Conservation (phyloP, 2,888 invertebrate genomes). For the Synergus umbraculus region DNA sequence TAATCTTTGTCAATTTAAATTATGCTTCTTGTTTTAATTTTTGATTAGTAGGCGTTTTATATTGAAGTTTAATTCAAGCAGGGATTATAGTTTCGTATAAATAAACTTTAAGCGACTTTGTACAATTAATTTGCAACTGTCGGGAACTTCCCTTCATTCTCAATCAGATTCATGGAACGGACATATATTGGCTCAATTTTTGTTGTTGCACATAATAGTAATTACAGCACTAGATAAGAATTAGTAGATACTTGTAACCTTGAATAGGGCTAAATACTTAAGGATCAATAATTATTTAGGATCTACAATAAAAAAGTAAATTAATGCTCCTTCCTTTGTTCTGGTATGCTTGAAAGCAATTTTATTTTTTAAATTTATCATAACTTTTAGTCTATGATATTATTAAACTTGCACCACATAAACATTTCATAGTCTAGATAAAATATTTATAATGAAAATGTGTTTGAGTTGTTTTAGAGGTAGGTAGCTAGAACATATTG, state of each 20-base stretch:
- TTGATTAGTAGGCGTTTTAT: too few species aligned
- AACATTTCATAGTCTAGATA: neutral
- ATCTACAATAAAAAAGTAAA: neutral
- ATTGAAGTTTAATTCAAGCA: neutral
- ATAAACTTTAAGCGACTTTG: conserved; percentile 27
- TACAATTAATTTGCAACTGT: conserved; percentile 30
- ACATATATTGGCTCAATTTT: conserved; percentile 11
- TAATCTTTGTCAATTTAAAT: too few species aligned
- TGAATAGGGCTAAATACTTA: neutral
- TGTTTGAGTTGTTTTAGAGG: neutral
- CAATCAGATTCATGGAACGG: conserved; percentile 3
- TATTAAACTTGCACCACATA: too few species aligned
- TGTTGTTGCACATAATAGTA: conserved; percentile 30
- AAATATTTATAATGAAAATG: neutral
- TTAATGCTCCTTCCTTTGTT: neutral
- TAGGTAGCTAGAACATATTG: neutral
- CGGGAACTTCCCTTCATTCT: conserved; percentile 24
- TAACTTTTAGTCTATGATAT: too few species aligned
- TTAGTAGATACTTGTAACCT: neutral
- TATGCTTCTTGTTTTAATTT: too few species aligned
- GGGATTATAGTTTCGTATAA: neutral
- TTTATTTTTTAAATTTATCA: neutral
- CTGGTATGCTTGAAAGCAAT: neutral
- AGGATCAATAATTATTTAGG: neutral
- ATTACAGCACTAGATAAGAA: conserved; percentile 30